Evolutionary conservation across 2,113 vertebrate genomes (phyloP), one percentile per base, ranked within the genome.

Genomic region (Orientallactaga bullata): DNA sequence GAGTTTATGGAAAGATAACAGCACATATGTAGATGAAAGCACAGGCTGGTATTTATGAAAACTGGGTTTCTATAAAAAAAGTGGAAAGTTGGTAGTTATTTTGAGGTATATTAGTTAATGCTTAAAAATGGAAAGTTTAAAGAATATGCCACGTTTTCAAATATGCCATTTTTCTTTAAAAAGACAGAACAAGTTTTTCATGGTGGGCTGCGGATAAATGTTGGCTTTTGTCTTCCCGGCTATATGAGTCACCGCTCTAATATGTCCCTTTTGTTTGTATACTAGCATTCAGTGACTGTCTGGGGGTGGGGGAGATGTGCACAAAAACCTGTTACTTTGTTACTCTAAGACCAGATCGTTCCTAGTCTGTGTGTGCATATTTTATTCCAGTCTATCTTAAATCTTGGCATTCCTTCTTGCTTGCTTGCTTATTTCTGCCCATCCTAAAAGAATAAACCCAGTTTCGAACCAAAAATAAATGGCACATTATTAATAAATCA

Each of bases 311-410:
- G 78, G 78, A 65, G 80, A 63, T 71, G 69, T 94, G 97, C 93
- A 94, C 85, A 63, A 89, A 96, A 97, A 95, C 95, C 97, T 96
- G 96, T 97, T 97, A 97, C 95, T 96, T 96, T 96, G 97, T 95
- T 97, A 96, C 94, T 94, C 97, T 89, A 89, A 2, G 91, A 96
- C 94, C 97, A 97, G 97, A 97, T 96, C 97, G 96, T 97, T 96
- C 95, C 95, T 91, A 96, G 96, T 97, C 94, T 97, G 93, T 96
- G 95, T 95, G 86, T 94, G 95, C 95, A 96, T 97, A 95, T 96
- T 96, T 96, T 93, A 97, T 95, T 89, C 83, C 80, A 93, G 87
- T 93, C 95, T 74, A 35, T 94, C 89, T 95, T 94, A 94, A 96
- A 95, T 95, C 89, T 95, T 97, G 97, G 96, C 97, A 91, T 91